Conservation (phyloP, 2,888 invertebrate genomes). For the Nomada hirtipes region DNA sequence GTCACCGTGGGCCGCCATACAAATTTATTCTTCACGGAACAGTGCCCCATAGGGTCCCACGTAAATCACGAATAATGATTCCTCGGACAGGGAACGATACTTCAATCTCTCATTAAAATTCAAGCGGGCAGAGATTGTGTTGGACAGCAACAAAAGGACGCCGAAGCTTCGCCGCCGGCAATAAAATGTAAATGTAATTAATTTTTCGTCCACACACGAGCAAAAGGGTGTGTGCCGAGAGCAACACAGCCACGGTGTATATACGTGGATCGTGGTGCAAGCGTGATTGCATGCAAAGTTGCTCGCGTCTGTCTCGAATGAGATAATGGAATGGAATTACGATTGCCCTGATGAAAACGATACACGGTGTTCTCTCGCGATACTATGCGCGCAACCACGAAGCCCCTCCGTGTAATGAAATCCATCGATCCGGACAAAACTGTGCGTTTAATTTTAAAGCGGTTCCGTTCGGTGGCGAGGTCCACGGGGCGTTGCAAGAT, state of each 20-base stretch:
- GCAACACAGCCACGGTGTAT: neutral
- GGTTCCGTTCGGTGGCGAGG: no score
- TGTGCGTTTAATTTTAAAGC: neutral
- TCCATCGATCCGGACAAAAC: slow-evolving; percentile 42
- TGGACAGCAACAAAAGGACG: neutral
- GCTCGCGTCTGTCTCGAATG: slow-evolving; percentile 38
- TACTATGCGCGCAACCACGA: neutral
- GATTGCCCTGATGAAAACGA: slow-evolving; percentile 64
- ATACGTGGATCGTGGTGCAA: slow-evolving; percentile 22
- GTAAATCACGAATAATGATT: slow-evolving; percentile 17
- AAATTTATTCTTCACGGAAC: neutral
- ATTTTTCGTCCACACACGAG: slow-evolving; percentile 8
- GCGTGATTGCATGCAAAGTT: slow-evolving; percentile 9
- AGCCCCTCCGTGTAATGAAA: slow-evolving; percentile 30
- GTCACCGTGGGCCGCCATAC: neutral
- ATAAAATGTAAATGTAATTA: slow-evolving; percentile 62
- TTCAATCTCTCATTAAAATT: slow-evolving; percentile 35
- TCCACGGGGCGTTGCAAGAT: no score
- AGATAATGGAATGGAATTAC: slow-evolving; percentile 68
- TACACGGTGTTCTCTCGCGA: slow-evolving; percentile 43
- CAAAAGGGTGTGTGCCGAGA: neutral
- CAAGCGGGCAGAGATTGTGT: neutral
- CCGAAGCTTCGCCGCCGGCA: slow-evolving; percentile 5
- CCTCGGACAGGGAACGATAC: neutral
- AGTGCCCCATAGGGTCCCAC: neutral